Evolutionary conservation across 2,113 vertebrate genomes (phyloP), one percentile per base, ranked within the genome.

Genomic region (Trachemys scripta): DNA sequence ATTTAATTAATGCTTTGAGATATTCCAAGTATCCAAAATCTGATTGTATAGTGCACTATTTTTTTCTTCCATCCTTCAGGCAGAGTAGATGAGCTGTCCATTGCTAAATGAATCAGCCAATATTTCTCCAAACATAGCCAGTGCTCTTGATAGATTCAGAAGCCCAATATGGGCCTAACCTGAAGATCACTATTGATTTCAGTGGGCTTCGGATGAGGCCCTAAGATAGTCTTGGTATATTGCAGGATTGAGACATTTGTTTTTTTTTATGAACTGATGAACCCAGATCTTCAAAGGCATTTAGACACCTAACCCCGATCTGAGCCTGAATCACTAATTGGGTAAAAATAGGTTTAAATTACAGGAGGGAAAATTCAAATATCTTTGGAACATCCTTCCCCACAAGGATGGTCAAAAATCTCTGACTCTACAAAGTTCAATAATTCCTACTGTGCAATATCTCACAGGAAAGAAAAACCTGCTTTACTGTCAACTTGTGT

Each of bases 401-500:
- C 35, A 82, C 31, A 45, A 12, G 8, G 5, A 2, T 57, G 42
- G 54, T 10, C 24, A 17, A 53, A 54, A 85, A 53, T 17, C 38
- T 83, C 4, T 10, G 42, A 12, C 4, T 69, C 80, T 5, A 6
- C 3, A 93, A 80, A 10, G 42, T 76, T 80, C 62, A 1, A n/a
- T 56, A 9, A 2, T 38, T 93, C 90, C 10, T 50, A 51, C 8
- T 3, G 4, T 29, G 16, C 17, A 47, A 1, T 31, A 5, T 53
- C 27, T 87, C 24, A 78, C 75, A 47, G 20, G 42, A 22, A 54
- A 19, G 35, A 75, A 65, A 49, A 90, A 29, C 53, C 11, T 84
- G 12, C 0, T 0, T 8, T 81, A 1, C 19, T n/a, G 19, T 24
- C 81, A 59, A n/a, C 9, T 49, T 6, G 1, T n/a, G 47, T 54